Conservation (phyloP, 2,797 vertebrate species). For the Cuculus canorus region DNA sequence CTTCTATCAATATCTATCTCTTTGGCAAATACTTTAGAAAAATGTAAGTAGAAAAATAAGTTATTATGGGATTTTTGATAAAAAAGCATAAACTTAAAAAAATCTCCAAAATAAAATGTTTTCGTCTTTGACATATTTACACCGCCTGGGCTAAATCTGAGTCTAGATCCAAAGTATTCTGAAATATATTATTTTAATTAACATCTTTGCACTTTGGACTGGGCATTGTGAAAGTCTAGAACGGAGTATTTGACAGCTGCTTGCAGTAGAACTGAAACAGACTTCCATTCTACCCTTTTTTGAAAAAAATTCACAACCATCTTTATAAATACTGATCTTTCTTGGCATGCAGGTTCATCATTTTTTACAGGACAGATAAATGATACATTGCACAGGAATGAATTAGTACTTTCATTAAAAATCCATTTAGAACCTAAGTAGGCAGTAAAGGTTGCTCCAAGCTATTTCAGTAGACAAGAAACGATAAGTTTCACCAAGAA, state of each 20-base stretch:
- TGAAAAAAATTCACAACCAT: background rate
- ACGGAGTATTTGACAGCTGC: background rate
- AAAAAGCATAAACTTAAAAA: background rate
- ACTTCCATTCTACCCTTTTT: background rate
- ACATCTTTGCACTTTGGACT: background rate
- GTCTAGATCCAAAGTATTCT: background rate
- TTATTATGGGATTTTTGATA: background rate
- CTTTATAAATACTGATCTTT: background rate
- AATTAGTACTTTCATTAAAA: background rate
- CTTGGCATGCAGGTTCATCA: background rate
- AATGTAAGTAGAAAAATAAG: background rate
- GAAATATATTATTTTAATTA: background rate
- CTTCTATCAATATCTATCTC: background rate
- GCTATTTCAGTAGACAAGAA: background rate
- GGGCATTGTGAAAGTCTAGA: background rate
- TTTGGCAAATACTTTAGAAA: too few species aligned
- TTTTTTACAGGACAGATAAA: background rate
- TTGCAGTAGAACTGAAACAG: background rate
- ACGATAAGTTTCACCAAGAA: background rate
- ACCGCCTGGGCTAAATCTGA: background rate
- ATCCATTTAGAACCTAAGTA: background rate
- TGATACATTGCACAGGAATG: background rate
- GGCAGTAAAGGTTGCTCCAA: constrained; percentile 41
- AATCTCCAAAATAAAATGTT: background rate
- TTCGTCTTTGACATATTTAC: background rate